Evolutionary conservation across 2,113 vertebrate genomes (phyloP).

Genomic region (Ramphastos sulfuratus): DNA sequence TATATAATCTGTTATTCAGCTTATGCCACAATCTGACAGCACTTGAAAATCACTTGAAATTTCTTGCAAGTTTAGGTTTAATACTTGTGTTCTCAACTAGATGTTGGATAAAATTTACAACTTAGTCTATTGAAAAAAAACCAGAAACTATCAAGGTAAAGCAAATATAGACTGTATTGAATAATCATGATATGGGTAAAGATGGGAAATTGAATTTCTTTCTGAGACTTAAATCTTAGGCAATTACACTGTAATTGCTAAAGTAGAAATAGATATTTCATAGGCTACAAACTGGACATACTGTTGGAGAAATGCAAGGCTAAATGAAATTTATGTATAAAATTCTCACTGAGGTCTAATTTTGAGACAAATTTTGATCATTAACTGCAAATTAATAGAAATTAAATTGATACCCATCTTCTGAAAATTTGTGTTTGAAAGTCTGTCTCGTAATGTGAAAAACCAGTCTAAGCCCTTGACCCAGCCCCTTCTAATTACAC

Average conservation of each 20-base stretch:
- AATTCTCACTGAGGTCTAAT: background rate
- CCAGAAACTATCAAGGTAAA: background rate
- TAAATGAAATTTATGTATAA: background rate
- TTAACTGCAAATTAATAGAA: background rate
- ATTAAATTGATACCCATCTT: background rate
- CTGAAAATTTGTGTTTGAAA: background rate
- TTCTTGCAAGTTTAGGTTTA: background rate
- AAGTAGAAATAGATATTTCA: background rate
- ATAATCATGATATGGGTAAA: background rate
- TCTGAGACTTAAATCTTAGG: background rate
- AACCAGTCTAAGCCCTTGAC: background rate
- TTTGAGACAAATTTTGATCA: background rate
- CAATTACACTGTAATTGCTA: background rate
- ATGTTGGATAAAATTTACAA: background rate
- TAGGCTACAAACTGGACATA: background rate
- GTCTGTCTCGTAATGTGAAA: background rate
- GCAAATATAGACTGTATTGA: background rate
- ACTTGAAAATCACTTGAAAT: background rate
- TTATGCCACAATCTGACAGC: background rate
- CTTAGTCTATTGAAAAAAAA: background rate
- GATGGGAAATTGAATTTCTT: background rate
- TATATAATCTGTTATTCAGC: background rate
- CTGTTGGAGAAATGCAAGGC: background rate
- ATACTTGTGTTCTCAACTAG: background rate
- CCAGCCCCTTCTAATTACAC: background rate